Conservation (phyloP, 2,888 invertebrate species). For the Cerastis rubricosa region DNA sequence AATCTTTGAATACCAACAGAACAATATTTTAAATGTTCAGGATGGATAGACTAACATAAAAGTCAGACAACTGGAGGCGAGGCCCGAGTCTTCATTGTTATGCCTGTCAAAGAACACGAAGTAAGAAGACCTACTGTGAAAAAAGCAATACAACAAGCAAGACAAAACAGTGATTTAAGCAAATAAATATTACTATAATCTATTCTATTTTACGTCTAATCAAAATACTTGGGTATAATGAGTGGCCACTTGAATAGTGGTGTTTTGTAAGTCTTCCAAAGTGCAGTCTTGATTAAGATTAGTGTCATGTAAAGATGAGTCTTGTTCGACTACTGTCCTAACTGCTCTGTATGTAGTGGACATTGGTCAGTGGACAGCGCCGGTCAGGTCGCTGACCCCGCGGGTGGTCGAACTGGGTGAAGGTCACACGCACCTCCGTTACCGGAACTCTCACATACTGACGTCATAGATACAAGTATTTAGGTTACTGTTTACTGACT, state of each 20-base stretch:
- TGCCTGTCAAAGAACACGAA: neutral
- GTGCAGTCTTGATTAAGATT: neutral
- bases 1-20: neutral
- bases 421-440: slow-evolving; percentile 65
- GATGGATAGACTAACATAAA: neutral
- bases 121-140: no score
- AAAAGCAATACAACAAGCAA: no score
- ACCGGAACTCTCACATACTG: slow-evolving; percentile 45
- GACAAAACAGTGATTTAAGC: no score
- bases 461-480: slow-evolving; percentile 37
- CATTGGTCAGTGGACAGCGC: slow-evolving; percentile 20
- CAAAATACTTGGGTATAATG: neutral
- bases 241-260: neutral
- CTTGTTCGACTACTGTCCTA: neutral
- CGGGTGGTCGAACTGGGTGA: slow-evolving; percentile 60
- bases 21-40: neutral
- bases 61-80: neutral
- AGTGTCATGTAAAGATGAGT: neutral
- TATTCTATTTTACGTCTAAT: neutral
- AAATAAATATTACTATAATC: no score
- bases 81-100: neutral
- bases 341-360: neutral
- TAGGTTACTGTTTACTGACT: slow-evolving; percentile 23
- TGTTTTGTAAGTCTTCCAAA: neutral
- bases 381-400: slow-evolving; percentile 40